A percentile compares a stretch with the other conserved stretches of the same genome.
These are phyloP conservation scores for Drosophila dives DNA, from an alignment of 2,888 invertebrate species.

Conservation along the genomic window DNA sequence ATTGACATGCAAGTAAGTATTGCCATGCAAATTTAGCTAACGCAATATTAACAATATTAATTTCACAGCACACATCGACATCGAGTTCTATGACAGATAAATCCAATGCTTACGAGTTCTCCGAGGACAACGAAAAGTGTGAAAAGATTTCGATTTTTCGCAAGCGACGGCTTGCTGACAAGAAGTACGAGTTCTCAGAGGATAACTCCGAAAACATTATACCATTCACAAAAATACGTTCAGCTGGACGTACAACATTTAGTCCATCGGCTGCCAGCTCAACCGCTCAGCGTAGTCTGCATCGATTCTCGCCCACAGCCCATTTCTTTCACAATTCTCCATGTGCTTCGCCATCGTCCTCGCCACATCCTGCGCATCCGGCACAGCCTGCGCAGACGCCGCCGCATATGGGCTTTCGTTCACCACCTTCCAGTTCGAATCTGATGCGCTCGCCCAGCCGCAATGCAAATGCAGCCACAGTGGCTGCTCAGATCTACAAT, in stretches of 20 bases:
- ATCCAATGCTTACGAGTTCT: constrained; percentile 91
- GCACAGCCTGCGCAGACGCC: constrained; percentile 69
- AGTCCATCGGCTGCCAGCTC: constrained; percentile 49
- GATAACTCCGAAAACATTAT: constrained; percentile 89
- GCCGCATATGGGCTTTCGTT: constrained; percentile 80
- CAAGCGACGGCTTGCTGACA: constrained; percentile 93
- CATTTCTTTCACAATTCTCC: constrained; percentile 84
- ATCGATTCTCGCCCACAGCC: constrained; percentile 71
- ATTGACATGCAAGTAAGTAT: constrained; percentile 77
- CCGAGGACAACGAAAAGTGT: constrained; percentile 92
- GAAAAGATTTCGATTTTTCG: constrained; percentile 95
- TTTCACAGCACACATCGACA: constrained; percentile 52
- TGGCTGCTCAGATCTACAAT: constrained; percentile 66
- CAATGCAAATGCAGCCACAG: constrained; percentile 65
- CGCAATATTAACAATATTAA: neutral
- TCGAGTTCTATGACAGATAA: constrained; percentile 87
- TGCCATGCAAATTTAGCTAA: neutral
- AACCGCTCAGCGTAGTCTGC: constrained; percentile 62
- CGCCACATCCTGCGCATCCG: constrained; percentile 79
- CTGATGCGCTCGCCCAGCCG: constrained; percentile 83
- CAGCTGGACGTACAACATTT: constrained; percentile 65
- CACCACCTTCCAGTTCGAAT: constrained; percentile 77
- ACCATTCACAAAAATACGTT: constrained; percentile 84
- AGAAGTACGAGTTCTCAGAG: constrained; percentile 96
- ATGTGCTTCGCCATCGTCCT: constrained; percentile 85